phyloP scores from a whole-genome alignment of 2,888 invertebrate species.

The Epinotia ramella region DNA sequence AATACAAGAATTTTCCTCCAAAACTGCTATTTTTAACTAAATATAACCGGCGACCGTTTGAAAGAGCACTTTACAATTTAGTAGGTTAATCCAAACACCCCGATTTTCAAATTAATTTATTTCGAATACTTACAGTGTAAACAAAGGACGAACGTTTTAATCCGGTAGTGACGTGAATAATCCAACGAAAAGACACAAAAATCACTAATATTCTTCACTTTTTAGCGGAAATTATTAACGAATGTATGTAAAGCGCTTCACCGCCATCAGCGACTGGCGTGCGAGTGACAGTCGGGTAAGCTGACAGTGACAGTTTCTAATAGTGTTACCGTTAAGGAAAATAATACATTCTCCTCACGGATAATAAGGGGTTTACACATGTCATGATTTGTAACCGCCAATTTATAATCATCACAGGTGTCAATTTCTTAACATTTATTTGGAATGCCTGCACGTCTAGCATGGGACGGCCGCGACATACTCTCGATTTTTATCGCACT shows the following conservation, averaged over 20 bases:
- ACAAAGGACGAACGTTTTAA: background rate
- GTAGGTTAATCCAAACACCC: slow-evolving; percentile 42
- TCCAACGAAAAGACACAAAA: slow-evolving; percentile 17
- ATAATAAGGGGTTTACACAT: too few relatives aligned
- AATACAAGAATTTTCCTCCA: background rate
- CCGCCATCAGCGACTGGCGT: slow-evolving; percentile 25
- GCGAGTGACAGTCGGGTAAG: slow-evolving; percentile 19
- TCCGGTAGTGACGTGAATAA: slow-evolving; percentile 2
- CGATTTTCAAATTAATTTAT: background rate
- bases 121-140: slow-evolving; percentile 37
- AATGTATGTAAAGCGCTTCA: slow-evolving; percentile 23
- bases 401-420: too few relatives aligned
- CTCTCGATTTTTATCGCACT: too few relatives aligned
- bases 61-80: slow-evolving; percentile 35
- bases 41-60: slow-evolving; percentile 23
- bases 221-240: slow-evolving; percentile 14
- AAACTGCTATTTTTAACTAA: slow-evolving; percentile 10
- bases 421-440: too few relatives aligned
- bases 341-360: background rate
- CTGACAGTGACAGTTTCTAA: background rate
- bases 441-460: too few relatives aligned
- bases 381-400: too few relatives aligned
- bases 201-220: slow-evolving; percentile 25
- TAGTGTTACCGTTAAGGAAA: slow-evolving; percentile 5
- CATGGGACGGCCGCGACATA: too few relatives aligned